Evolutionary conservation across 2,797 vertebrate species (phyloP).

Genomic region (Falco rusticolus): DNA sequence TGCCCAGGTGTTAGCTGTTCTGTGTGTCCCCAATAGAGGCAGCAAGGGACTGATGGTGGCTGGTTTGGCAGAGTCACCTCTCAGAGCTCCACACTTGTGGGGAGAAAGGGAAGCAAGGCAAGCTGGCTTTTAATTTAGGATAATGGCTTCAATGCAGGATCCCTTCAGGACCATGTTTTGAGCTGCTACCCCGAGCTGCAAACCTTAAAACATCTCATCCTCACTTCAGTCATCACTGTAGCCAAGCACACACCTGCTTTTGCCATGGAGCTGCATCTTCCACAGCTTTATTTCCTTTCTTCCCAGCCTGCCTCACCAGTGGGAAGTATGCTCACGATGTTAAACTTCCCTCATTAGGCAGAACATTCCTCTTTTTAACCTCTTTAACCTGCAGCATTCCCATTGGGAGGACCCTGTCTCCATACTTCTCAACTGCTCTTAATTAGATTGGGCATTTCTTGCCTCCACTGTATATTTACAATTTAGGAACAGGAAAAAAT

Average conservation of each 20-base stretch:
- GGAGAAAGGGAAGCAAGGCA: neutral
- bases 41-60: neutral
- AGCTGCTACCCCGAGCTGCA: neutral
- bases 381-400: constrained; percentile 72
- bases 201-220: neutral
- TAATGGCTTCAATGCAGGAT: neutral
- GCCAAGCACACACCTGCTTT: constrained; percentile 36
- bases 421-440: constrained; percentile 68
- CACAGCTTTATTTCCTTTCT: neutral
- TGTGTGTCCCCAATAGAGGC: neutral
- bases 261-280: neutral
- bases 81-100: neutral
- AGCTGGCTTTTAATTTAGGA: neutral
- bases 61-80: neutral
- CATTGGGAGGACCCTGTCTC: constrained; percentile 71
- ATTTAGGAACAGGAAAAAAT: constrained; percentile 68
- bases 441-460: constrained; percentile 75
- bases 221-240: rapidly evolving
- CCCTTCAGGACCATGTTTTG: neutral
- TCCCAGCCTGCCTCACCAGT: constrained; percentile 26
- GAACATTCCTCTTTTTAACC: constrained; percentile 78
- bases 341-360: constrained; percentile 68
- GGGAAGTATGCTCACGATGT: constrained; percentile 19
- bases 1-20: neutral
- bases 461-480: constrained; percentile 71